phyloP scores from a whole-genome alignment of 2,888 invertebrate genomes.

The Heliconius ethilla region DNA sequence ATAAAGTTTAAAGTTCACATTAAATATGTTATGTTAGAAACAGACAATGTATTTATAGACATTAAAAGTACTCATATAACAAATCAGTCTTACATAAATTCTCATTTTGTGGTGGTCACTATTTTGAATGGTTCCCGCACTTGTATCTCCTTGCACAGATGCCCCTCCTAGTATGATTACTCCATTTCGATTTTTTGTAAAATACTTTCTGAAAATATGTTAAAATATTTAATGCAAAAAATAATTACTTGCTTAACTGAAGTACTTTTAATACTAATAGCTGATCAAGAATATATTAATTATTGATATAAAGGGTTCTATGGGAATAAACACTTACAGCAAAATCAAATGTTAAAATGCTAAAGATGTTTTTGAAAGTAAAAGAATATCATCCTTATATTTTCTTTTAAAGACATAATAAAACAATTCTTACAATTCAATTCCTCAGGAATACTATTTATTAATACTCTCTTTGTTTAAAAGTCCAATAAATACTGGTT shows the following conservation, averaged over 20 bases:
- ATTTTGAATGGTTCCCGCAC: conserved; percentile 45
- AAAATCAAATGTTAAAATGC: background rate
- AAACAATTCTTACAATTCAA: too few relatives aligned
- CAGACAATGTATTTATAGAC: background rate
- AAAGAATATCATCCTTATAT: background rate
- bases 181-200: conserved; percentile 58
- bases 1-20: background rate
- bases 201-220: conserved; percentile 52
- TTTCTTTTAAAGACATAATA: too few relatives aligned
- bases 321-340: background rate
- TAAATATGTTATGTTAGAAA: background rate
- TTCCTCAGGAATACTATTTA: background rate
- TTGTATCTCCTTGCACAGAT: conserved; percentile 42
- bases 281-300: too few relatives aligned
- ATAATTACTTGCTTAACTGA: too few relatives aligned
- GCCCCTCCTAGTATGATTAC: conserved; percentile 54
- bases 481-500: background rate
- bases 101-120: conserved; percentile 56
- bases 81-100: conserved; percentile 54
- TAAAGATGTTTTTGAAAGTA: background rate
- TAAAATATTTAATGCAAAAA: conserved; percentile 8
- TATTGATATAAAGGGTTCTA: background rate
- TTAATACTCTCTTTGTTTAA: background rate
- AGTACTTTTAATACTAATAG: too few relatives aligned
- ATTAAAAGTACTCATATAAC: background rate